phyloP scores from a whole-genome alignment of 2,113 vertebrate genomes.

The Tringa solitaria region DNA sequence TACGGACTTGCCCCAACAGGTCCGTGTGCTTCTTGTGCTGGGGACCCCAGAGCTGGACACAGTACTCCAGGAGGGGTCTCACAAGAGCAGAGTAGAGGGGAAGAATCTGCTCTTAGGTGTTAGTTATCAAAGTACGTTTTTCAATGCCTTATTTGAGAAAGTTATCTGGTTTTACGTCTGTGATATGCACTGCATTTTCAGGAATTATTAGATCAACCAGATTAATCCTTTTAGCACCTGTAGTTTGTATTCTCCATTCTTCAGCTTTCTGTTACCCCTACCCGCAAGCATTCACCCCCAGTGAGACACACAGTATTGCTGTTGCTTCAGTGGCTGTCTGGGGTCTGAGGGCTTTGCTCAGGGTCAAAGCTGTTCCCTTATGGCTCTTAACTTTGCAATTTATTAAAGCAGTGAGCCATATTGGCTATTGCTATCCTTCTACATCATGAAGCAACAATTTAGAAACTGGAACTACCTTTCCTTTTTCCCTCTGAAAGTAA shows the following conservation, averaged over 20 bases:
- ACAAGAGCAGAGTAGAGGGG: background rate
- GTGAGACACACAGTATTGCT: background rate
- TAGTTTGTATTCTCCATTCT: background rate
- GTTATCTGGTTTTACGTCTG: background rate
- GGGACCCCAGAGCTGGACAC: background rate
- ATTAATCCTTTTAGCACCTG: background rate
- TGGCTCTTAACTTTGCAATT: background rate
- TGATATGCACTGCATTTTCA: background rate
- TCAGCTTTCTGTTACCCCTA: background rate
- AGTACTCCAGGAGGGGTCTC: background rate
- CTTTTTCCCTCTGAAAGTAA: conserved; percentile 17
- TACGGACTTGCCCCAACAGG: background rate
- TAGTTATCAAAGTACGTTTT: background rate
- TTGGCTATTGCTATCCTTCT: background rate
- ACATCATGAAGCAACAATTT: background rate
- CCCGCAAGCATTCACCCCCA: background rate
- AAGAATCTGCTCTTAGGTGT: background rate
- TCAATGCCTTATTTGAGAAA: background rate
- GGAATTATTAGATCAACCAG: background rate
- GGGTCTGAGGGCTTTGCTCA: background rate
- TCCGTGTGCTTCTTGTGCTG: background rate
- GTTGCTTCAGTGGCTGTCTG: background rate
- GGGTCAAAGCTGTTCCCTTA: background rate
- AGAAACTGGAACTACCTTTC: background rate
- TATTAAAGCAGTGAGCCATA: background rate